Base-by-base conservation (phyloP, 2,113 vertebrate species). In the Cyprinodon brontotheroides region DNA sequence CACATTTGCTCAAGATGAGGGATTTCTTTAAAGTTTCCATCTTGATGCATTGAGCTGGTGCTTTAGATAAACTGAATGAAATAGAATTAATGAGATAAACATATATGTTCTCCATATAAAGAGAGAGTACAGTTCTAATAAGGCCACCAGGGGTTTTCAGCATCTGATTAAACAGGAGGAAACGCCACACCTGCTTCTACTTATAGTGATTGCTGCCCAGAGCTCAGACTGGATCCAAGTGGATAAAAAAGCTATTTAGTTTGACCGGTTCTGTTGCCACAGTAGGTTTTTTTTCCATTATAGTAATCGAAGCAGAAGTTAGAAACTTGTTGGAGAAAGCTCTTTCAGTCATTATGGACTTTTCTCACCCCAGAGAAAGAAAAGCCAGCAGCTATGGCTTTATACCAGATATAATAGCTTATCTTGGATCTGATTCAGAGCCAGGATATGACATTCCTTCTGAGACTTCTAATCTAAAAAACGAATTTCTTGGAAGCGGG, bases 131-230 rank as follows among this genome's bases (percentile, higher is more conserved):
- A 29, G 29, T 29, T 29, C 29, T 29, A 29, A 29, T 29, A 29
- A 29, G 29, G 1, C 15, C 37, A 22, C 8, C 29, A 10, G 4
- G 29, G 8, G 14, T 36, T 0, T 13, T 7, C 5, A 17, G 8
- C 3, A 4, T 37, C 4, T 41, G 7, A 65, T 39, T 60, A 48
- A 2, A 20, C 38, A 48, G 48, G 20, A 36, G 37, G 59, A 67
- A 40, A 38, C 38, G 3, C 45, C 82, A 68, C 91, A 91, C 77
- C 89, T 90, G 91, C n/a, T 40, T 68, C 67, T 37, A 39, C 36
- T 90, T 86, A 61, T 15, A 50, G 48, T 89, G 81, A 89, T 91
- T 87, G 72, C 74, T 48, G 61, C 70, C 67, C 0, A 4, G 60
- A 7, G 22, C 48, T 68, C 68, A 70, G 36, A 61, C 45, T 68